phyloP scores from a whole-genome alignment of 2,113 vertebrate species.

The Phrynosoma blainvillii region DNA sequence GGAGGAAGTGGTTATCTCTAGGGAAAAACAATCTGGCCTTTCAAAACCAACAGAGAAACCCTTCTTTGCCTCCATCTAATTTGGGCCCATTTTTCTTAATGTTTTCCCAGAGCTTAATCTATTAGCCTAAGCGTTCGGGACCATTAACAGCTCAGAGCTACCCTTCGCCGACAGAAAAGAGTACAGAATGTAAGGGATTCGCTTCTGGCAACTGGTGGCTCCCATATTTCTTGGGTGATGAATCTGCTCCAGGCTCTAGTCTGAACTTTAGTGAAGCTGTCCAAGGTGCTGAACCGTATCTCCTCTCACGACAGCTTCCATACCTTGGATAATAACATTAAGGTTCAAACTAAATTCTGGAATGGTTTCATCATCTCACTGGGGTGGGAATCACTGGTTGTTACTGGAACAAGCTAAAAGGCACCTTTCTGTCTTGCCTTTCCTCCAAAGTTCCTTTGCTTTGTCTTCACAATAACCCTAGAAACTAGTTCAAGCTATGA shows the following conservation, averaged over 20 bases:
- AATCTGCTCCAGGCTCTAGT: too few species aligned
- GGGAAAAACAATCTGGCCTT: constrained; percentile 19
- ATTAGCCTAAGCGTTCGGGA: constrained; percentile 84
- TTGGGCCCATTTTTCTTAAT: constrained; percentile 82
- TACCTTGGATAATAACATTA: too few species aligned
- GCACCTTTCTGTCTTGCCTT: too few species aligned
- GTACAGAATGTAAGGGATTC: constrained; percentile 77
- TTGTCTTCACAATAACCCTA: background rate
- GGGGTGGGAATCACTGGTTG: too few species aligned
- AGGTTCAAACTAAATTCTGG: too few species aligned
- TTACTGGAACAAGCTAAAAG: too few species aligned
- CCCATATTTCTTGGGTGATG: background rate
- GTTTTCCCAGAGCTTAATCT: constrained; percentile 83
- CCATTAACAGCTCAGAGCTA: constrained; percentile 86
- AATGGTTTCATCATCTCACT: too few species aligned
- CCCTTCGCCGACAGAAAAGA: constrained; percentile 82
- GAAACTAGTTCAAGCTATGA: too few species aligned
- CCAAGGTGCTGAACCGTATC: too few species aligned
- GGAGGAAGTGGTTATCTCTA: background rate
- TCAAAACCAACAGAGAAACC: constrained; percentile 61
- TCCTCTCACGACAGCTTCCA: too few species aligned
- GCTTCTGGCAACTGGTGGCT: constrained; percentile 39
- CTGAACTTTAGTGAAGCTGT: too few species aligned
- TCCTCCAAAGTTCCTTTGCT: too few species aligned
- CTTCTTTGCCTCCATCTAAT: constrained; percentile 66